Evolutionary conservation across 2,888 invertebrate species (phyloP).

Genomic region (Carpatolechia fugitivella): DNA sequence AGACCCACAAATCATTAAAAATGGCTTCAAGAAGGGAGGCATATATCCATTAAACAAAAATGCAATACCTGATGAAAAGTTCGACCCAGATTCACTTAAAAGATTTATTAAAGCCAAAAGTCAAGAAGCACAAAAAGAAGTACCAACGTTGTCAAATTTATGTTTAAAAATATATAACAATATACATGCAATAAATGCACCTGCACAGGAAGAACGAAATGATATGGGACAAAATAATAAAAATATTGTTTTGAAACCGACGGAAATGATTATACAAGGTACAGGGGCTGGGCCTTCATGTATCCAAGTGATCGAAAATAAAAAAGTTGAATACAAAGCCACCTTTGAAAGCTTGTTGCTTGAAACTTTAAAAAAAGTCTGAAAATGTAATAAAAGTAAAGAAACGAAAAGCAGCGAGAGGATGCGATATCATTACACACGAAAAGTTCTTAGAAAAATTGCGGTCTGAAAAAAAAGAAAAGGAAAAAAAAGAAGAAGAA

Average conservation of each 20-base stretch:
- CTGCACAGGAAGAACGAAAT: too few relatives aligned
- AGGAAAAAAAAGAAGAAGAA: background rate
- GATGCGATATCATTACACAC: slow-evolving; percentile 1
- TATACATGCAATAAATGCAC: too few relatives aligned
- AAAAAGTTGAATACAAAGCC: background rate
- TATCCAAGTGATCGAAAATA: slow-evolving; percentile 9
- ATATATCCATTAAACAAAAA: too few relatives aligned
- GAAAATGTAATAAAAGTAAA: background rate
- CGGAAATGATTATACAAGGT: background rate
- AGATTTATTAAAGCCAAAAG: too few relatives aligned
- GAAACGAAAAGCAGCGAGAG: slow-evolving; percentile 1
- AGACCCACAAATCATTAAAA: too few relatives aligned
- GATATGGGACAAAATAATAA: too few relatives aligned
- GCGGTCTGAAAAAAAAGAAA: background rate
- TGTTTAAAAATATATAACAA: background rate
- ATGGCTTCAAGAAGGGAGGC: too few relatives aligned
- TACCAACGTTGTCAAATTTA: too few relatives aligned
- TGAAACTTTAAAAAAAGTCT: background rate
- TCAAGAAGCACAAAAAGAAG: too few relatives aligned
- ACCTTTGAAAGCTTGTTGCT: slow-evolving; percentile 6
- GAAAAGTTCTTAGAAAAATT: slow-evolving; percentile 8
- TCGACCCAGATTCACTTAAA: too few relatives aligned
- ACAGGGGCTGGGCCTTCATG: too few relatives aligned
- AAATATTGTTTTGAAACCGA: too few relatives aligned
- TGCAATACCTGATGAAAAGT: background rate